These are phyloP conservation scores for Echinarachnius parma DNA, from an alignment of 53 echinoderm and acorn worm species.

Conservation along the genomic window DNA sequence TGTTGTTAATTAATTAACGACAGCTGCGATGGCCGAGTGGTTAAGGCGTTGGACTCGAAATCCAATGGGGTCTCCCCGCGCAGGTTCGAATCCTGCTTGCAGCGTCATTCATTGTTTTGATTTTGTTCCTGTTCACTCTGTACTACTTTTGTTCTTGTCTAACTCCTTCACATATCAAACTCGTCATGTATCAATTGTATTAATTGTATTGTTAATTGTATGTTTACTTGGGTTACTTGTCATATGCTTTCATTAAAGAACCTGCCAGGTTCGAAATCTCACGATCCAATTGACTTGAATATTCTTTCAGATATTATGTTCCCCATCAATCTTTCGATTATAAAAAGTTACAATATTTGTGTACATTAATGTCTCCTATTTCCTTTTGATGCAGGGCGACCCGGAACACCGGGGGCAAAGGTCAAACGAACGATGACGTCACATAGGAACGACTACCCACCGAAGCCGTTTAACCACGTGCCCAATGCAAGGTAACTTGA, in stretches of 20 bases:
- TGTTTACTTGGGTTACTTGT: neutral
- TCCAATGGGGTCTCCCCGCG: slow-evolving; percentile 61
- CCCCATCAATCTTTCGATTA: too few species aligned
- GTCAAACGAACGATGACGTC: slow-evolving; percentile 70
- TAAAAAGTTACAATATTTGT: neutral
- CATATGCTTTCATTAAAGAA: neutral
- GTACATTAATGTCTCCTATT: neutral
- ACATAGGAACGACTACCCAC: slow-evolving; percentile 63
- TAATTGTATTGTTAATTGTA: too few species aligned
- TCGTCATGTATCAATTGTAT: neutral
- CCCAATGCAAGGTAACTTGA: slow-evolving; percentile 20
- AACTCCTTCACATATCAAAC: neutral
- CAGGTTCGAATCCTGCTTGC: slow-evolving; percentile 41
- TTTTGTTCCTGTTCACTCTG: neutral
- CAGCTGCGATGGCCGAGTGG: slow-evolving; percentile 58
- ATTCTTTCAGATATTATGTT: too few species aligned
- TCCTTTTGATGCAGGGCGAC: slow-evolving; percentile 17
- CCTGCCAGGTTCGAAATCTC: neutral
- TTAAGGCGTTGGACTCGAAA: slow-evolving; percentile 56
- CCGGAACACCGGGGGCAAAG: slow-evolving; percentile 49
- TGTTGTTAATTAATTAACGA: neutral
- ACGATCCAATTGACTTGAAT: too few species aligned
- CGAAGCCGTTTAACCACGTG: slow-evolving; percentile 26
- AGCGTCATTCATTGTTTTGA: neutral
- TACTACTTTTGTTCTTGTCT: neutral